A percentile compares a stretch with the other conserved stretches of the same genome.
These are phyloP conservation scores for Chymomyza procnemis DNA, from an alignment of 2,888 invertebrate genomes.

Conservation along the genomic window DNA sequence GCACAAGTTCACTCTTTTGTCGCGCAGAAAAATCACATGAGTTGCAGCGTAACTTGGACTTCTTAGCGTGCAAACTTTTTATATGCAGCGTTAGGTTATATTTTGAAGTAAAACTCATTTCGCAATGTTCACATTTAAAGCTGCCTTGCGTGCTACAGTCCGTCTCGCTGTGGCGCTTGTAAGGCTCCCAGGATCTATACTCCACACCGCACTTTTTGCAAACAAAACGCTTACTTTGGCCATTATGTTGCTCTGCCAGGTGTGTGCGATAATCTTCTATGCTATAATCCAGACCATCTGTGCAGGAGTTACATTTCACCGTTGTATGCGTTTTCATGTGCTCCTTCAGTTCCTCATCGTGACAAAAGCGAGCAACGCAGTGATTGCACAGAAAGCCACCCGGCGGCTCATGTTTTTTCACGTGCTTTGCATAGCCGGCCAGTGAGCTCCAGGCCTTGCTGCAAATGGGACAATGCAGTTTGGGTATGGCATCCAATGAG, in stretches of 20 bases:
- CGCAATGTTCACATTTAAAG: slow-evolving; percentile 76
- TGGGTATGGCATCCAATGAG: slow-evolving; percentile 67
- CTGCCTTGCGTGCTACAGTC: slow-evolving; percentile 79
- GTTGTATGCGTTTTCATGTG: slow-evolving; percentile 48
- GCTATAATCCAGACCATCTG: slow-evolving; percentile 49
- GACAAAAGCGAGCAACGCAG: slow-evolving; percentile 73
- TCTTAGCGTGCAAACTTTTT: slow-evolving; percentile 60
- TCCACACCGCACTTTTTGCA: slow-evolving; percentile 79
- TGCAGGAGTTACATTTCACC: slow-evolving; percentile 77
- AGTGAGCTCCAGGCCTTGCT: slow-evolving; percentile 71
- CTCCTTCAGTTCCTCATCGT: slow-evolving; percentile 70
- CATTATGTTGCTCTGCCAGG: slow-evolving; percentile 76
- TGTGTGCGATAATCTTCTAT: slow-evolving; percentile 76
- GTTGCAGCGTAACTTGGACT: slow-evolving; percentile 72
- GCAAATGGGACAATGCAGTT: slow-evolving; percentile 75
- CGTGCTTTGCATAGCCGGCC: slow-evolving; percentile 77
- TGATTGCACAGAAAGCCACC: slow-evolving; percentile 77
- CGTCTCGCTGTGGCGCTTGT: slow-evolving; percentile 74
- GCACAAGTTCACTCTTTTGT: slow-evolving; percentile 66
- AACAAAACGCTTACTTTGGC: slow-evolving; percentile 75
- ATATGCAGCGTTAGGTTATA: slow-evolving; percentile 71
- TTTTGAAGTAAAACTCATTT: slow-evolving; percentile 67
- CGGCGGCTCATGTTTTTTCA: slow-evolving; percentile 77
- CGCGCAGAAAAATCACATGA: slow-evolving; percentile 74
- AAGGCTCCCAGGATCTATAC: slow-evolving; percentile 77